Evolutionary conservation across 2,113 vertebrate genomes (phyloP).

Genomic region (Megaceryle maxima): DNA sequence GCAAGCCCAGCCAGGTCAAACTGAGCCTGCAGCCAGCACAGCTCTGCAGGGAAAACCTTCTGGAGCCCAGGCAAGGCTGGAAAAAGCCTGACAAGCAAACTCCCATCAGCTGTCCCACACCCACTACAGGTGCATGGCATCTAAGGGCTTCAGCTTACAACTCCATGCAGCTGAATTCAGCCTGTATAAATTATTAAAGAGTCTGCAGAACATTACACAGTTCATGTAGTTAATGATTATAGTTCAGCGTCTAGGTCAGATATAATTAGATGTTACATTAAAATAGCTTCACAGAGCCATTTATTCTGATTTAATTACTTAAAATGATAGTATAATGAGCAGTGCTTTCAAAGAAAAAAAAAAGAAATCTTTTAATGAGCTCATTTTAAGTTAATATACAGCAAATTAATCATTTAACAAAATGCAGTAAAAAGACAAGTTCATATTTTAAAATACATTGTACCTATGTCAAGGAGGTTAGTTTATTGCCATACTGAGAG

Average conservation of each 20-base stretch:
- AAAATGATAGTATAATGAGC: constrained; percentile 87
- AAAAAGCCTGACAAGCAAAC: neutral
- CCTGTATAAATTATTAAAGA: constrained; percentile 87
- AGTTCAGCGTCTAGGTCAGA: constrained; percentile 92
- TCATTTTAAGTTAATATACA: constrained; percentile 81
- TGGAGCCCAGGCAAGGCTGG: neutral
- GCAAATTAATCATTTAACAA: constrained; percentile 78
- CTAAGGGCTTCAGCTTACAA: constrained; percentile 19
- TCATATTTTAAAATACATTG: constrained; percentile 54
- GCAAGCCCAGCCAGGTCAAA: neutral
- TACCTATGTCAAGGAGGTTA: constrained; percentile 5
- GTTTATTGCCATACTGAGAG: neutral
- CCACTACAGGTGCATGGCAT: constrained; percentile 59
- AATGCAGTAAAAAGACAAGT: constrained; percentile 56
- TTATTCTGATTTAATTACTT: constrained; percentile 94
- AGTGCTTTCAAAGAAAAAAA: constrained; percentile 73
- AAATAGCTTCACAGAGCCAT: constrained; percentile 86
- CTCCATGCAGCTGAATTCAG: constrained; percentile 73
- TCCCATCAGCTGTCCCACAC: neutral
- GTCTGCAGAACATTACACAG: constrained; percentile 83
- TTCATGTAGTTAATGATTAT: constrained; percentile 90
- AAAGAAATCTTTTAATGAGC: constrained; percentile 76
- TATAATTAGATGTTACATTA: constrained; percentile 91
- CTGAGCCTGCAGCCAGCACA: fast-evolving
- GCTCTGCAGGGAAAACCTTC: fast-evolving